Base-by-base conservation (phyloP, 2,113 vertebrate species). In the Rhodinocichla rosea region DNA sequence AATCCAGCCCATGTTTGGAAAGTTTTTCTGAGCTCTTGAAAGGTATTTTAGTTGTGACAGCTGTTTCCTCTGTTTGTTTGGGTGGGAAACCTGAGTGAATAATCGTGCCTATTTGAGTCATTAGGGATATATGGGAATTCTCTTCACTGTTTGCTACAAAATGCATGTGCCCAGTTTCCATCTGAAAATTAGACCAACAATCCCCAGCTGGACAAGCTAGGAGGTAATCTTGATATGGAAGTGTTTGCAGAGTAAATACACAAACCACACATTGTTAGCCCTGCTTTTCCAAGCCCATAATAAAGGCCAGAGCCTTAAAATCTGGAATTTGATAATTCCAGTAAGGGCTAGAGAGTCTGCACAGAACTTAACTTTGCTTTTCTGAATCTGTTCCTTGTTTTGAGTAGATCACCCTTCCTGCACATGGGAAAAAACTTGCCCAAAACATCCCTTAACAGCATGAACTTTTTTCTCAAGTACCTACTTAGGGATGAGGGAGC, bases 51-150 rank as follows among this genome's bases (percentile, higher is more conserved):
- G 71, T 63, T 94, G 59, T 92, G 86, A 88, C 85, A 94, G 90
- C 92, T 94, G 92, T 69, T 96, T 93, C 94, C 90, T 22, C 8
- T 73, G 4, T 85, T 95, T 95, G 50, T 77, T 80, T 86, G 83
- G 50, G 68, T 88, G 86, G 87, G 63, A 95, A 90, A 71, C n/a
- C 39, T 45, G 63, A 87, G 42, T 32, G 86, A 89, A 88, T 73
- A 86, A 80, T 83, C 30, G 45, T 73, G 50, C 39, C 50, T 79
- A 24, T 75, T 75, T 0, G 0, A 90, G 62, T 91, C 86, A 83
- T 39, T 88, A 81, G 88, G 79, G 64, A 70, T 4, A 2, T 14
- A 27, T 6, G 63, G 87, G 75, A 90, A 80, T 90, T 90, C 77
- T 79, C 69, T 62, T 64, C 44, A 60, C 57, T 82, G 53, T 59